Evolutionary conservation across 2,888 invertebrate genomes (phyloP), one percentile per base, ranked within the genome.

Genomic region (Branchellion lobata): DNA sequence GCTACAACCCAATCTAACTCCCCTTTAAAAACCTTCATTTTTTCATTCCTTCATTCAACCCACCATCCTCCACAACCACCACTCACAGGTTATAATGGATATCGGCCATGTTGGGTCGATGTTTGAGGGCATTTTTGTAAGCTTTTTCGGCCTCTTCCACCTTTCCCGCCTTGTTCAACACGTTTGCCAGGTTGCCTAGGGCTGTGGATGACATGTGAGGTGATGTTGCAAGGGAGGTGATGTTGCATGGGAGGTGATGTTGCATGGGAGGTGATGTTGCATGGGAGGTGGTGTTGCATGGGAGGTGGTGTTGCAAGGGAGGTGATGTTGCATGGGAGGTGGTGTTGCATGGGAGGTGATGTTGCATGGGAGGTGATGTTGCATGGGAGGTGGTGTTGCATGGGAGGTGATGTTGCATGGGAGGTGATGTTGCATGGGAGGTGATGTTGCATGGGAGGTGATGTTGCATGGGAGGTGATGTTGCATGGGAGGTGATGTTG

Each of bases 51-150:
- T 5, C 61, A 18, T n/a, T n/a, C 21, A 57, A 18, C 5, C 21
- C 61, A 18, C 61, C 61, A 24, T 14, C n/a, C 61, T 24, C n/a
- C 61, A 5, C 61, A 57, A 57, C 61, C 21, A 57, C 27, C 88
- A 94, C 96, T 94, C 90, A 96, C 96, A 96, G 90, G 90, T 98
- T 98, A 89, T 97, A 98, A 90, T 97, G 96, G 81, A 96, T 96
- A 89, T 98, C 98, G 81, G 97, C 97, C 96, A 97, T 97, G 89
- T 96, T 97, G 85, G 94, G 93, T 87, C 96, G 91, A 90, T 93
- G 92, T 85, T 92, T 91, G 83, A 98, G 91, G 81, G 98, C 97
- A 89, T 92, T 92, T 86, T 93, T 91, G 89, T 95, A 95, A 78
- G 95, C 95, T 86, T 91, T 91, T 89, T 96, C 95, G 78, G 97